Evolutionary conservation across 53 echinoderm and acorn worm genomes (phyloP), one percentile per base, ranked within the genome.

Genomic region (Zoroaster sp.): DNA sequence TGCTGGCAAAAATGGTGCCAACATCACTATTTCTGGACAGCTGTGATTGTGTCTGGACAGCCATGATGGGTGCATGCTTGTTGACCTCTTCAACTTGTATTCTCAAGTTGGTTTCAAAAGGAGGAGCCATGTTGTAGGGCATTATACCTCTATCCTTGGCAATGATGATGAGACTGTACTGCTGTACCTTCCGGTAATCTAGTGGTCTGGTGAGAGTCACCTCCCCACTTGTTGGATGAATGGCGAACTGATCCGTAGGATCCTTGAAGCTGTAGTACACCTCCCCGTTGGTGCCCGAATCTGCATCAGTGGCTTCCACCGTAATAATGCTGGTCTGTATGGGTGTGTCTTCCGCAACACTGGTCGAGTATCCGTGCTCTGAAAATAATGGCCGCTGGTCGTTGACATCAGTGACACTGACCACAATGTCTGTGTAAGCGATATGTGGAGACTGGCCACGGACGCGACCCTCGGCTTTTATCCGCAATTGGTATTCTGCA

Each of bases 151-250:
- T 91, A 42, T 98, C 98, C 53, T 93, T 95, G 14, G 98, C 98
- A 70, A 93, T 88, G 66, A 98, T 86, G 52, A 90, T 82, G 8
- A 98, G 87, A 9, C 82, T 87, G 77, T 95, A 92, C 40, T 72
- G 65, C 20, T 52, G 65, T 18, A 63, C 66, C 10, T 88, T 74
- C 42, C 92, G 80, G 47, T 89, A 91, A 86, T 91, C 69, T 77
- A 98, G 85, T 9, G 94, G 94, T 83, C 94, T 92, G 1, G 98
- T 98, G n/a, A 98, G 73, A 3, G 95, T 94, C 18, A 98, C 95
- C 30, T 89, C 91, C 25, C 98, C 98, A 77, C 95, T 98, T 14
- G 98, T 95, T 12, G 98, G 95, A 73, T 98, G 98, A 20, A 98
- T 98, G 40, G 95, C 94, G 93, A 98, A 98, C 52, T 80, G 59